phyloP scores from a whole-genome alignment of 2,888 invertebrate genomes.

The Dimorphilus gyrociliatus region DNA sequence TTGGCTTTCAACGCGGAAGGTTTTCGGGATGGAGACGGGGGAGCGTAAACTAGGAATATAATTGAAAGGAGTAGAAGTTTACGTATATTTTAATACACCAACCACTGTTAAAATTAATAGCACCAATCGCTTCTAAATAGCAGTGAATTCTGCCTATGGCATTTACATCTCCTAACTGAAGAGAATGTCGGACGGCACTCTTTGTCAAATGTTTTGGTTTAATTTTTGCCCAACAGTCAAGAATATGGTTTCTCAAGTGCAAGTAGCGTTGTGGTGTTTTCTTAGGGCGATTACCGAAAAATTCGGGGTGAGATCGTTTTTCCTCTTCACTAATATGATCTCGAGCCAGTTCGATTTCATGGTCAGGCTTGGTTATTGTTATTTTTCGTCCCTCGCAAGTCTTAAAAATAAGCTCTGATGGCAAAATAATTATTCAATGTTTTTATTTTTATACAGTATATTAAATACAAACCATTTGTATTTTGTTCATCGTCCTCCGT shows the following conservation, averaged over 20 bases:
- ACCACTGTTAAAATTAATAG: conserved; percentile 49
- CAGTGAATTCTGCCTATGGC: conserved; percentile 47
- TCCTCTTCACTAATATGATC: conserved; percentile 42
- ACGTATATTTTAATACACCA: too few species aligned
- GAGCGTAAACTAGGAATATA: too few species aligned
- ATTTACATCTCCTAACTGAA: conserved; percentile 49
- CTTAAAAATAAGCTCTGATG: too few species aligned
- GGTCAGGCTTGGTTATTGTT: conserved; percentile 39
- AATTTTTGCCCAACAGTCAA: conserved; percentile 42
- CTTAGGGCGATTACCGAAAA: conserved; percentile 43
- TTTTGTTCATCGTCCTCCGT: background rate
- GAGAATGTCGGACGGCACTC: conserved; percentile 44
- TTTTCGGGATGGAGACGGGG: too few species aligned
- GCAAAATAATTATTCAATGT: too few species aligned
- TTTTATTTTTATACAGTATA: conserved; percentile 4
- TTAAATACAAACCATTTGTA: conserved; percentile 2
- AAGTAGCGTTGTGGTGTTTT: conserved; percentile 46
- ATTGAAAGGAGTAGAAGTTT: too few species aligned
- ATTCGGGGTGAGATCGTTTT: conserved; percentile 43
- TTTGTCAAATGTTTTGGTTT: conserved; percentile 47
- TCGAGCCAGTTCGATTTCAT: conserved; percentile 37
- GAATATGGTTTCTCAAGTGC: conserved; percentile 46
- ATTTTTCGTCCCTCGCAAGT: conserved; percentile 14
- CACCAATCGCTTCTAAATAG: conserved; percentile 47
- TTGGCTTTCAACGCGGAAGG: too few species aligned